Conservation (phyloP, 1,140 invertebrate species). For the Drosophila tristis region DNA sequence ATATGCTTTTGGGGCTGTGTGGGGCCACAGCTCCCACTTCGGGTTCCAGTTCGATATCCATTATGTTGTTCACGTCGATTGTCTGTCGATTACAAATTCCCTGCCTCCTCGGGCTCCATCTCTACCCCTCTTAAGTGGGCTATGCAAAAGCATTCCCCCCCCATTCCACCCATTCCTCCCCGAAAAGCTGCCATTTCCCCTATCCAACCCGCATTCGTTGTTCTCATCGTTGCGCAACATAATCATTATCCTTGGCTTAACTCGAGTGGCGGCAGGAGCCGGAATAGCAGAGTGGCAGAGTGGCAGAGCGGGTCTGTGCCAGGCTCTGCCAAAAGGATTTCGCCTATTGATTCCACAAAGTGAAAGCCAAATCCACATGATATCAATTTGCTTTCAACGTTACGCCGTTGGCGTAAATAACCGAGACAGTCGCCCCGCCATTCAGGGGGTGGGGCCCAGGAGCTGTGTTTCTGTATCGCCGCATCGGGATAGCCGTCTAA, state of each 20-base stretch:
- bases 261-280: slow-evolving; percentile 45
- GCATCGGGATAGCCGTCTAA: not conserved
- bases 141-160: slow-evolving; percentile 39
- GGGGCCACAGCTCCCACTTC: slow-evolving; percentile 3
- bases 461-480: too few relatives aligned
- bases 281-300: slow-evolving; percentile 24
- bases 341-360: slow-evolving; percentile 78
- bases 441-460: not conserved
- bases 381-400: slow-evolving; percentile 82
- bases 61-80: slow-evolving; percentile 77
- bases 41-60: slow-evolving; percentile 57
- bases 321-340: slow-evolving; percentile 70
- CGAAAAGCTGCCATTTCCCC: too few relatives aligned
- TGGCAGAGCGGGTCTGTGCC: slow-evolving; percentile 40
- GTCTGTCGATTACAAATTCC: slow-evolving; percentile 76
- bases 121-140: slow-evolving; percentile 4
- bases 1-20: slow-evolving; percentile 54
- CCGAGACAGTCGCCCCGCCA: slow-evolving; percentile 58
- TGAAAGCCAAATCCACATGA: slow-evolving; percentile 82
- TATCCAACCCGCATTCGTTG: not conserved
- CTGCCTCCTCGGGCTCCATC: not conserved
- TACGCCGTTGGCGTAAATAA: slow-evolving; percentile 72
- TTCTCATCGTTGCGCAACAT: slow-evolving; percentile 70
- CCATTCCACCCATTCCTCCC: not conserved
- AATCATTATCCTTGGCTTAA: slow-evolving; percentile 82